These are phyloP conservation scores for Trypoxylus dichotomus DNA, from an alignment of 1,140 invertebrate species.

Conservation along the genomic window DNA sequence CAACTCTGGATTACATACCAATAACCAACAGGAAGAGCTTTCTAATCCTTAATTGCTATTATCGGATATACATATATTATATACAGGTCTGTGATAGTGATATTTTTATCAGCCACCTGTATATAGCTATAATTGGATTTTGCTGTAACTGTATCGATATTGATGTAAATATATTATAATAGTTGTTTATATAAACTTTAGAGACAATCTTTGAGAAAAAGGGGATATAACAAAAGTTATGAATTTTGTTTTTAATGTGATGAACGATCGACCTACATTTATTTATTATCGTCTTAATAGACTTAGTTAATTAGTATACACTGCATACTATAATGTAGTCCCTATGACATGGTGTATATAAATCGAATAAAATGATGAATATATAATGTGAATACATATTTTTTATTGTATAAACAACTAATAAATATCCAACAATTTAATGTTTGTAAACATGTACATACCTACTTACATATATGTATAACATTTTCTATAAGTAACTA, in stretches of 20 bases:
- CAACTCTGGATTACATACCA: too few species aligned
- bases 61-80: background rate
- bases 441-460: slow-evolving; percentile 22
- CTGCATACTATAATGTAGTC: background rate
- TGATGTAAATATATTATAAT: background rate
- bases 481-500: slow-evolving; percentile 17
- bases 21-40: background rate
- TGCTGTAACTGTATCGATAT: background rate
- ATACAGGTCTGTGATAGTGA: slow-evolving; percentile 6
- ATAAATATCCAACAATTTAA: slow-evolving; percentile 8
- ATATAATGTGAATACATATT: background rate
- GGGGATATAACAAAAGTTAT: background rate
- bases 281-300: background rate
- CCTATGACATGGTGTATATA: background rate
- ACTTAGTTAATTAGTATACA: background rate
- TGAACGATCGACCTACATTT: background rate
- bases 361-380: background rate
- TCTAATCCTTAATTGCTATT: background rate
- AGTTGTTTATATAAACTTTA: background rate
- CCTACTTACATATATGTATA: background rate
- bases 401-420: slow-evolving; percentile 15
- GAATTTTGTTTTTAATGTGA: background rate
- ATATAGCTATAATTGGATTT: background rate
- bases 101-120: slow-evolving; percentile 1
- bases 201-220: slow-evolving; percentile 7